phyloP scores from a whole-genome alignment of 1,140 invertebrate species.

The Brachionus koreanus region DNA sequence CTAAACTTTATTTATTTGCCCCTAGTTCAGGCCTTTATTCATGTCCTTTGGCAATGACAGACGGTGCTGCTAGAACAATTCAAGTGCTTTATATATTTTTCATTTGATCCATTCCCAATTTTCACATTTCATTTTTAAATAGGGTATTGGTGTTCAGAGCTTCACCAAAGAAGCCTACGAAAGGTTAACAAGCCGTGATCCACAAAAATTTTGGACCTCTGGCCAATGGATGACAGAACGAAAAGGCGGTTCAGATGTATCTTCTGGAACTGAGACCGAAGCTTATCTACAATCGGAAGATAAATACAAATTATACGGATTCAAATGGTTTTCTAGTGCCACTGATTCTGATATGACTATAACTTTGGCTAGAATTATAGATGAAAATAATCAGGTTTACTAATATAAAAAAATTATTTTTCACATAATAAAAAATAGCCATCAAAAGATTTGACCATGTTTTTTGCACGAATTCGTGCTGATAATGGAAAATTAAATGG shows the following conservation, averaged over 20 bases:
- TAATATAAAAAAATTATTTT: slow-evolving; percentile 49
- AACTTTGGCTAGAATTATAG: slow-evolving; percentile 62
- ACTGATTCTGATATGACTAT: slow-evolving; percentile 65
- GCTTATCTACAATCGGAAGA: slow-evolving; percentile 57
- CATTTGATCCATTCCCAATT: not conserved
- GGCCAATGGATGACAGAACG: slow-evolving; percentile 68
- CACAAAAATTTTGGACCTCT: slow-evolving; percentile 64
- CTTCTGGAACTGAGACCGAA: slow-evolving; percentile 63
- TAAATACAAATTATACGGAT: slow-evolving; percentile 61
- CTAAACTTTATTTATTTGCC: slow-evolving; percentile 62
- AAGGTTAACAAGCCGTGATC: slow-evolving; percentile 59
- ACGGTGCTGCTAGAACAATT: slow-evolving; percentile 59
- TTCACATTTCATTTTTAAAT: not conserved
- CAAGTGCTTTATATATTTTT: not conserved
- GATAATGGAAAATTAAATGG: slow-evolving; percentile 59
- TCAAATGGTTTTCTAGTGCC: slow-evolving; percentile 65
- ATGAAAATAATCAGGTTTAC: slow-evolving; percentile 54
- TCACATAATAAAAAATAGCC: slow-evolving; percentile 52
- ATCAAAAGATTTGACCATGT: slow-evolving; percentile 62
- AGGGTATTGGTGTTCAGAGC: not conserved
- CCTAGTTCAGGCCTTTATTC: slow-evolving; percentile 63
- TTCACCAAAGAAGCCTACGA: slow-evolving; percentile 53
- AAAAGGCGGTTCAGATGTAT: slow-evolving; percentile 65
- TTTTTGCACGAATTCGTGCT: slow-evolving; percentile 58
- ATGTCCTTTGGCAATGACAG: slow-evolving; percentile 67